phyloP scores from a whole-genome alignment of 2,888 invertebrate genomes.

The Mongoloraphidia duomilia region DNA sequence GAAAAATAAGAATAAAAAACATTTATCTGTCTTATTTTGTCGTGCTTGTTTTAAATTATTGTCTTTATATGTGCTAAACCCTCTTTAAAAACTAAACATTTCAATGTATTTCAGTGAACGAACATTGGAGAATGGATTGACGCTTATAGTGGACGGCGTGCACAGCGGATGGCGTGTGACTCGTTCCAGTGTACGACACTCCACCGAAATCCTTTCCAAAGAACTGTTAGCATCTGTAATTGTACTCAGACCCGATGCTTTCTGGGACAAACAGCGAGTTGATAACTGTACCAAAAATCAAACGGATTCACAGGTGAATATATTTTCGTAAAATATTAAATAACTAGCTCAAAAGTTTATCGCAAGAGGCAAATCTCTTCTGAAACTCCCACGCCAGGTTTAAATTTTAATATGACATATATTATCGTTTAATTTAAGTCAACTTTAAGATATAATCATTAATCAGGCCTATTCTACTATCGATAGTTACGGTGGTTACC shows the following conservation, averaged over 20 bases:
- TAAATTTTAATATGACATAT: too few species aligned
- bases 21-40: too few species aligned
- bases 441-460: too few species aligned
- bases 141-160: slow-evolving; percentile 48
- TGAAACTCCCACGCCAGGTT: not conserved
- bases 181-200: slow-evolving; percentile 42
- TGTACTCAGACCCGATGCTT: slow-evolving; percentile 57
- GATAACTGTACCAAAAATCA: slow-evolving; percentile 51
- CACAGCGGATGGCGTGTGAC: slow-evolving; percentile 47
- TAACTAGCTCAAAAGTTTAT: not conserved
- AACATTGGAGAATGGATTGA: slow-evolving; percentile 38
- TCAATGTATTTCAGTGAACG: slow-evolving; percentile 28
- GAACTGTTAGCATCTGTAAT: slow-evolving; percentile 31
- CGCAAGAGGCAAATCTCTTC: not conserved
- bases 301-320: slow-evolving; percentile 41
- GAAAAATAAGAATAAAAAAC: too few species aligned
- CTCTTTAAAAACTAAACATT: not conserved
- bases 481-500: too few species aligned
- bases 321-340: not conserved
- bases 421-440: too few species aligned
- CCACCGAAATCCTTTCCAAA: slow-evolving; percentile 31
- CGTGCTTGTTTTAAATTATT: too few species aligned
- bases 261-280: slow-evolving; percentile 59
- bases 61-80: not conserved
- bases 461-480: too few species aligned